Evolutionary conservation across 2,888 invertebrate genomes (phyloP).

Genomic region (Anagyrus pseudococci): DNA sequence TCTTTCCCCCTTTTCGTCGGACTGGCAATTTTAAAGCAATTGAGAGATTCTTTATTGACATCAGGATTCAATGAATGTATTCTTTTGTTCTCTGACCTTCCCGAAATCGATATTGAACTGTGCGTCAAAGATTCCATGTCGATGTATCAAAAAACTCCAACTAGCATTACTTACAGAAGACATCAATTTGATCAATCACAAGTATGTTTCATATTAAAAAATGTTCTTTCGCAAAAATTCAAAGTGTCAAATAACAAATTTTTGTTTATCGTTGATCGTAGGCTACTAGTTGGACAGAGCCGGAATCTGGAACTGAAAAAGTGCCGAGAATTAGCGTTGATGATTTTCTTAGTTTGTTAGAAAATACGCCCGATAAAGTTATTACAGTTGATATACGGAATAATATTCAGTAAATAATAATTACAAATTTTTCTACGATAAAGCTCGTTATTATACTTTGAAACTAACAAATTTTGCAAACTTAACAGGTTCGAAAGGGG

Average conservation of each 20-base stretch:
- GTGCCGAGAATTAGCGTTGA: constrained; percentile 82
- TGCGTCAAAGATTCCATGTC: constrained; percentile 88
- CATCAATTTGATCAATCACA: constrained; percentile 68
- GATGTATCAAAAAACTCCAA: constrained; percentile 85
- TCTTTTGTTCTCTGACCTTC: constrained; percentile 96
- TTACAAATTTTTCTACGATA: constrained; percentile 1
- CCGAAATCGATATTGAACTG: constrained; percentile 94
- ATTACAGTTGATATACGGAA: constrained; percentile 75
- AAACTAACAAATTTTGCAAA: neutral
- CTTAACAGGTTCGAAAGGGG: constrained; percentile 75
- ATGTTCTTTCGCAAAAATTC: too few relatives aligned
- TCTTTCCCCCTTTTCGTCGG: constrained; percentile 95
- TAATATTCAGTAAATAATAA: constrained; percentile 66
- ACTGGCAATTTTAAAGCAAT: constrained; percentile 87
- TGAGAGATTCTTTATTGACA: constrained; percentile 80
- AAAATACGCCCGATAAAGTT: constrained; percentile 66
- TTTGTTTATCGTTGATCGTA: constrained; percentile 29
- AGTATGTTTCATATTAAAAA: constrained; percentile 42
- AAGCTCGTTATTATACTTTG: constrained; percentile 18
- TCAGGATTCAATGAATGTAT: constrained; percentile 99
- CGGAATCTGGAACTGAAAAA: constrained; percentile 54
- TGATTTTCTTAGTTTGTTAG: constrained; percentile 79
- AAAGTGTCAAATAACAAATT: neutral
- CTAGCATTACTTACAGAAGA: constrained; percentile 84
- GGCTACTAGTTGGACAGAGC: constrained; percentile 54